Conservation (phyloP, 2,888 invertebrate species). For the Corythucha ciliata region DNA sequence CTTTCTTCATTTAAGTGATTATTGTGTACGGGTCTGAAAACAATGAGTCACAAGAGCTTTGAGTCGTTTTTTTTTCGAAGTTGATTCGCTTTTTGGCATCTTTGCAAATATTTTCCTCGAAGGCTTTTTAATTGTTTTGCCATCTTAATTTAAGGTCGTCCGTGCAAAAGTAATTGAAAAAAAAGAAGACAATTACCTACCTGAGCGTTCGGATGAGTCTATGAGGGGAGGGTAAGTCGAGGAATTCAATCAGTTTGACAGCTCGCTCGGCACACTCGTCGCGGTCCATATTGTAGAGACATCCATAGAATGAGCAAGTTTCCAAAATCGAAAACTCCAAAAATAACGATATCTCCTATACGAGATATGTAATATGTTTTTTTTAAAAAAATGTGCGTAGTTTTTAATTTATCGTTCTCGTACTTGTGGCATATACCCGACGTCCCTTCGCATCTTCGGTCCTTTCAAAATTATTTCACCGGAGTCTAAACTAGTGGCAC, state of each 20-base stretch:
- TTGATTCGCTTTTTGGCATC: too few relatives aligned
- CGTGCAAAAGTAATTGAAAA: too few relatives aligned
- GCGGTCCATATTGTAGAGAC: slow-evolving; percentile 26
- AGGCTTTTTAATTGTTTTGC: too few relatives aligned
- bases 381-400: too few relatives aligned
- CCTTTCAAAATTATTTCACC: slow-evolving; percentile 20
- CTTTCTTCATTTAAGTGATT: too few relatives aligned
- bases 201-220: slow-evolving; percentile 28
- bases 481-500: slow-evolving; percentile 14
- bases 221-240: slow-evolving; percentile 25
- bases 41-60: too few relatives aligned
- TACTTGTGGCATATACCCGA: slow-evolving; percentile 29
- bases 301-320: slow-evolving; percentile 28
- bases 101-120: too few relatives aligned
- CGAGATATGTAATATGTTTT: neutral
- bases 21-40: too few relatives aligned
- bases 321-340: slow-evolving; percentile 28
- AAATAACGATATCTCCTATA: slow-evolving; percentile 30
- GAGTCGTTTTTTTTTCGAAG: too few relatives aligned
- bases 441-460: slow-evolving; percentile 10
- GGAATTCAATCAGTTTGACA: slow-evolving; percentile 25
- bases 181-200: too few relatives aligned
- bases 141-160: too few relatives aligned
- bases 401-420: too few relatives aligned
- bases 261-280: slow-evolving; percentile 24